Base-by-base conservation (phyloP, 2,113 vertebrate genomes). In the Aplodontia rufa region DNA sequence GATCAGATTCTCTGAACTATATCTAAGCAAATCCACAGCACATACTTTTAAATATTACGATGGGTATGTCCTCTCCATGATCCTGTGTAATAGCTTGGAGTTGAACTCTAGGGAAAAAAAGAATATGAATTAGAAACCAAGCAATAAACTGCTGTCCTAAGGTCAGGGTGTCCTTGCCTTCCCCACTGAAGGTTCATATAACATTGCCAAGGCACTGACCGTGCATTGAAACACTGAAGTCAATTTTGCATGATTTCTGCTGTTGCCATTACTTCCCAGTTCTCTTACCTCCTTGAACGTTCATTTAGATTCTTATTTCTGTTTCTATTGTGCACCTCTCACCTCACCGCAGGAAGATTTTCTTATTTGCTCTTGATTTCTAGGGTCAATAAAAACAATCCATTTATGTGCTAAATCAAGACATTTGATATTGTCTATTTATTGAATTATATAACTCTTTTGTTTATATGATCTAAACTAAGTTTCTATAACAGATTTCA, bases 101-200 rank as follows among this genome's bases (percentile, higher is more conserved):
- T 55, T 72, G 13, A 90, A 90, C 30, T 83, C 35, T n/a, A 13
- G 17, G 9, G 26, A 66, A 88, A 40, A 9, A 83, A 49, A 7
- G 4, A 79, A 58, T 47, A 19, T 30, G 16, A 30, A 64, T 42
- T 62, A 49, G 22, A 93, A 95, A 55, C 7, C 19, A 51, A 75
- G 74, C 68, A 42, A 22, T 37, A 69, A 95, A 35, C 4, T n/a
- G 78, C 22, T 83, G 10, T 58, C 64, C n/a, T 78, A 83, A 81
- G 4, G 14, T 75, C 3, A 2, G 26, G 6, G 8, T 49, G 5
- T 17, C 3, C 1, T 26, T 10, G 2, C 11, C 11, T 37, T 69
- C 37, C 19, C 20, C 78, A 51, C 3, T 87, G 30, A 30, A 12
- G 17, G 8, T 64, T 79, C 51, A 37, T 40, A 19, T 35, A 75